Evolutionary conservation across 2,797 vertebrate species (phyloP), one percentile per base, ranked within the genome.

Genomic region (Taeniopygia guttata): DNA sequence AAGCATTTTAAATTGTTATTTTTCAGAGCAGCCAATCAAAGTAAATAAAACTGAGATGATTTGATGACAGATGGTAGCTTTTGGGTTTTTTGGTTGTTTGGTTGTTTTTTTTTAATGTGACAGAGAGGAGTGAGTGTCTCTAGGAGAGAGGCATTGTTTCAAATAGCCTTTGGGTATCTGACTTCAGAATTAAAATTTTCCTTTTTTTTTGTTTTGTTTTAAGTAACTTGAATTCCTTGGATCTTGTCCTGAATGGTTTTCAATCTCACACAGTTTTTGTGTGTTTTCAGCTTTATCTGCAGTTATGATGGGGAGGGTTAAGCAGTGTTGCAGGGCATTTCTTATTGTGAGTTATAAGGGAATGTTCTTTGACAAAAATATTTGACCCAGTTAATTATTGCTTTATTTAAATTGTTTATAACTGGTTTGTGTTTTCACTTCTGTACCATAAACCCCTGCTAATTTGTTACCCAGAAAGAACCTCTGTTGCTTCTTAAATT

Each of bases 11-110:
- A 66, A 38, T 27, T 93, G 29, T 30, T 13, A 6, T 79, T 84
- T 95, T 82, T 82, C 63, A 79, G 63, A 83, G 45, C 48, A 93
- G 77, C 40, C 46, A 72, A 16, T 74, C 45, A 54, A 23, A 51
- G 26, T 42, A 80, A 72, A 40, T 58, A 36, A 76, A 69, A 46
- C 42, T 9, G 45, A 40, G 54, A n/a, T 48, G 22, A 60, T 77
- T 60, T 29, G 13, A 19, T 86, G 74, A 19, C 23, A 93, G 63
- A 38, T 64, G 62, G 43, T 58, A 30, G 45, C 8, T 70, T 58
- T 40, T 21, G 69, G 22, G 5, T 0, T 43, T 42, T 46, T 62
- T 51, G 38, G 12, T 64, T 68, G 38, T 2, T 46, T 54, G 11
- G 15, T 26, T 52, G 16, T 4, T 34, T 7, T 40, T 34, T 52